phyloP scores from a whole-genome alignment of 2,113 vertebrate genomes.

The Hydrochoerus hydrochaeris region DNA sequence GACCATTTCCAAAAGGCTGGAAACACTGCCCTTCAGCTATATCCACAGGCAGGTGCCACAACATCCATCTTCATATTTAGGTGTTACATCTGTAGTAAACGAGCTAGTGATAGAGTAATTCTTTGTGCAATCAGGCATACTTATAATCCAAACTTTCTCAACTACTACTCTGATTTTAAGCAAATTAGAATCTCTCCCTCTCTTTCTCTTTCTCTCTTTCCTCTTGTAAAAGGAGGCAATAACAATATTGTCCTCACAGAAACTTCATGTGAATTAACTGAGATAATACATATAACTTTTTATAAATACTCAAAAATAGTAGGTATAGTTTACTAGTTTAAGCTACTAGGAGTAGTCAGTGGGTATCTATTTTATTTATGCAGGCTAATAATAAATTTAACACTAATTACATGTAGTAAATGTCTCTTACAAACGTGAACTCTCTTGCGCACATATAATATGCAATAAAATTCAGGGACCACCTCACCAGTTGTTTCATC shows the following conservation, averaged over 20 bases:
- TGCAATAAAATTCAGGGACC: conserved; percentile 59
- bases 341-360: background rate
- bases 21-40: background rate
- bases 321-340: background rate
- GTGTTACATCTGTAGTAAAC: background rate
- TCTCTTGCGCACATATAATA: background rate
- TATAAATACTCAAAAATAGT: conserved; percentile 3
- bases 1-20: background rate
- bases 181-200: background rate
- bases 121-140: background rate
- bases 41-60: background rate
- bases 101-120: background rate
- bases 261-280: background rate
- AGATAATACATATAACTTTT: background rate
- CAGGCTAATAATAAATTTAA: background rate
- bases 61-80: background rate
- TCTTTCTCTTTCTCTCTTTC: background rate
- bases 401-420: background rate
- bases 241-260: background rate
- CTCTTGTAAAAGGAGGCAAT: background rate
- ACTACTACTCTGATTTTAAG: background rate
- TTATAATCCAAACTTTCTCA: background rate
- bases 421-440: background rate
- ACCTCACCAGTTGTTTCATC: conserved; percentile 61
- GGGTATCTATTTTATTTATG: background rate